phyloP scores from a whole-genome alignment of 2,113 vertebrate genomes.

The Nesoenas mayeri region DNA sequence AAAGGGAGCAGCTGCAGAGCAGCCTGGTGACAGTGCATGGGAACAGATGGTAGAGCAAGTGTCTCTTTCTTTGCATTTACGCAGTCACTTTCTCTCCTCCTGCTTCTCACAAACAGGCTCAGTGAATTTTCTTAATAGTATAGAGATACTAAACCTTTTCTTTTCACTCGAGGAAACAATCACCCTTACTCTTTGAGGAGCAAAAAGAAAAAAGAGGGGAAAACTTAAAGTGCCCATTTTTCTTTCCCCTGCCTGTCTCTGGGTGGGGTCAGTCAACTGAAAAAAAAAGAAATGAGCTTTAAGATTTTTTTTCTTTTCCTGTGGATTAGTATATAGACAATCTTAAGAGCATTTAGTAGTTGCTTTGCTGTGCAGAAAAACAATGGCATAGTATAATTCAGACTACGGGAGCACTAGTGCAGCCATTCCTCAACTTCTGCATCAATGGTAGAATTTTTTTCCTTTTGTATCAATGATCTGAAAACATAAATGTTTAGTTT shows the following conservation, averaged over 20 bases:
- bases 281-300: neutral
- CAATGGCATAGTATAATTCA: neutral
- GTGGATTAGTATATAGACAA: neutral
- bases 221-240: slow-evolving; percentile 5
- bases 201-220: neutral
- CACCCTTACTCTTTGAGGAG: neutral
- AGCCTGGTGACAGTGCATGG: slow-evolving; percentile 19
- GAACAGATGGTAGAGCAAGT: slow-evolving; percentile 64
- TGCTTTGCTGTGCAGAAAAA: neutral
- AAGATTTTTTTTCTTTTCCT: neutral
- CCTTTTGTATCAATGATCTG: neutral
- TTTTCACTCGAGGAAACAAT: slow-evolving; percentile 4
- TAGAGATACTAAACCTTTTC: slow-evolving; percentile 8
- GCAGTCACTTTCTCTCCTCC: slow-evolving; percentile 9
- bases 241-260: no score
- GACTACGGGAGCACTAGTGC: neutral
- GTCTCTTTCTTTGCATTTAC: slow-evolving; percentile 33
- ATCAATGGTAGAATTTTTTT: neutral
- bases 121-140: neutral
- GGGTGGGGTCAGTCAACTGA: neutral
- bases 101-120: slow-evolving; percentile 5
- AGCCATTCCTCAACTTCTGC: neutral
- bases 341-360: neutral
- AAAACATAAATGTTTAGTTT: neutral
- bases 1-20: slow-evolving; percentile 55